These are phyloP conservation scores for Strigamia crassipes DNA, from an alignment of 2,888 invertebrate species.

Conservation along the genomic window DNA sequence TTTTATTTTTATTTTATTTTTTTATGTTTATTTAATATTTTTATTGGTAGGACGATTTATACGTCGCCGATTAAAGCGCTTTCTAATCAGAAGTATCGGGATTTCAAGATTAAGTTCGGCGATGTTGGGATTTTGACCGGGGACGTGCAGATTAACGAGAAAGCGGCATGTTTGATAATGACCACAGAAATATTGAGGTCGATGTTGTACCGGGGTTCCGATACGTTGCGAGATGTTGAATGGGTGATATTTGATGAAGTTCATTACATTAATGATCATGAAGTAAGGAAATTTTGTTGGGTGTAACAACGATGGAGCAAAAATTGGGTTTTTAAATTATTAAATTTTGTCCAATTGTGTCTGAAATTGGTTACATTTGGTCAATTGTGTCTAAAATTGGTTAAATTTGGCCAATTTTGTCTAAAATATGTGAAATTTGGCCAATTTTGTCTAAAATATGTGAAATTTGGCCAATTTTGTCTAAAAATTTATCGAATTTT, in stretches of 20 bases:
- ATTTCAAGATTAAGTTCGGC: conserved; percentile 72
- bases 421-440: no score
- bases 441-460: no score
- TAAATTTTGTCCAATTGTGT: no score
- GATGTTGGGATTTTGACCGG: conserved; percentile 88
- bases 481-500: no score
- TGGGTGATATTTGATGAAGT: conserved; percentile 99
- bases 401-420: no score
- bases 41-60: conserved; percentile 80
- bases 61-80: conserved; percentile 99
- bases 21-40: not conserved
- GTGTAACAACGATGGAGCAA: no score
- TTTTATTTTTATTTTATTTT: not conserved
- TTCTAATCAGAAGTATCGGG: conserved; percentile 98
- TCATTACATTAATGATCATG: conserved; percentile 96
- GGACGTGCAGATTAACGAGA: conserved; percentile 92
- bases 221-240: conserved; percentile 92
- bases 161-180: conserved; percentile 96
- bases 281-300: conserved; percentile 64
- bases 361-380: no score
- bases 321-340: not conserved
- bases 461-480: no score
- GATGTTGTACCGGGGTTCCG: conserved; percentile 93
- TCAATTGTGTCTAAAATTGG: no score
- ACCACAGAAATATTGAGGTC: conserved; percentile 96